phyloP scores from a whole-genome alignment of 2,888 invertebrate species.

The Perizoma affinitatum region DNA sequence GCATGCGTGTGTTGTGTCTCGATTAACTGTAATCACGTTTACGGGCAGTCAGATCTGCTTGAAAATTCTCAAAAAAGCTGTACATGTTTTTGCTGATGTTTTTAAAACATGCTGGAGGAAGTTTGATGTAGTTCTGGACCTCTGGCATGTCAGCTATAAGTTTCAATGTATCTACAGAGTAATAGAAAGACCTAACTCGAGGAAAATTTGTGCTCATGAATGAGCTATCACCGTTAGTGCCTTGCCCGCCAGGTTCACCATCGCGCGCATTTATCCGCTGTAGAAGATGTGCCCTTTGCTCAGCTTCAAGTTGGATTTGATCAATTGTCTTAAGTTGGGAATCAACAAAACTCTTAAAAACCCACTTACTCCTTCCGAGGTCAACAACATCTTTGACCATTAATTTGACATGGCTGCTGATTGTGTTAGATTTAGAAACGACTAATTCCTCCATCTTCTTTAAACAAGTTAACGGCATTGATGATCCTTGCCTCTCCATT shows the following conservation, averaged over 20 bases:
- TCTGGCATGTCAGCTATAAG: slow-evolving; percentile 66
- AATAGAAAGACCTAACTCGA: slow-evolving; percentile 60
- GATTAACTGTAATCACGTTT: slow-evolving; percentile 54
- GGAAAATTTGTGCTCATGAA: not conserved
- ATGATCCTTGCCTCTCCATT: slow-evolving; percentile 80
- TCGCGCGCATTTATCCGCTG: slow-evolving; percentile 74
- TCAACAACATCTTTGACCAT: slow-evolving; percentile 97
- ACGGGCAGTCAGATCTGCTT: slow-evolving; percentile 63
- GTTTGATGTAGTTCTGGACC: slow-evolving; percentile 68
- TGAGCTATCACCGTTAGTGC: slow-evolving; percentile 61
- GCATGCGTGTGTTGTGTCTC: slow-evolving; percentile 64
- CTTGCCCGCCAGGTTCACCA: slow-evolving; percentile 42
- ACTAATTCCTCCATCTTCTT: slow-evolving; percentile 85
- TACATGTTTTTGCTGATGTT: slow-evolving; percentile 65
- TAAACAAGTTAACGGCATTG: slow-evolving; percentile 83
- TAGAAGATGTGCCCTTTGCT: slow-evolving; percentile 90
- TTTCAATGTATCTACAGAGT: slow-evolving; percentile 70
- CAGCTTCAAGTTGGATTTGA: slow-evolving; percentile 95
- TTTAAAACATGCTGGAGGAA: slow-evolving; percentile 63
- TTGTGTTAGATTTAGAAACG: no score
- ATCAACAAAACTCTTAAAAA: slow-evolving; percentile 91
- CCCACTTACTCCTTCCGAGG: slow-evolving; percentile 92
- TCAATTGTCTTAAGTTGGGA: slow-evolving; percentile 96
- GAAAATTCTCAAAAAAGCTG: slow-evolving; percentile 66
- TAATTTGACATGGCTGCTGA: slow-evolving; percentile 79